Evolutionary conservation across 2,888 invertebrate species (phyloP).

Genomic region (Drosophila greeni): DNA sequence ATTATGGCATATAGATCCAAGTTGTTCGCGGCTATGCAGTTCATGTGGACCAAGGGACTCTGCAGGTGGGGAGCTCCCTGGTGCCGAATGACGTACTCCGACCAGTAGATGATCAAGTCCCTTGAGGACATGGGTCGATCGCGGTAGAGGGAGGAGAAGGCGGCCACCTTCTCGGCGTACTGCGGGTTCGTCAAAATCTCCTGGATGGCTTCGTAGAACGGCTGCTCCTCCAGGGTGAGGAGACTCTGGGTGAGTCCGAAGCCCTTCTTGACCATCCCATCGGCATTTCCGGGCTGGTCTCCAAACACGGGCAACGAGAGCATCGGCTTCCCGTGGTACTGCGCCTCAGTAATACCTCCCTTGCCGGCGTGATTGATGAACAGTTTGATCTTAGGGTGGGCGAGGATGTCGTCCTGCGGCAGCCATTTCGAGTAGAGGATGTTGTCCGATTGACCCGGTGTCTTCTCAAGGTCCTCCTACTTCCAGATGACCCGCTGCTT

Average conservation of each 20-base stretch:
- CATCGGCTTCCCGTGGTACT: slow-evolving; percentile 82
- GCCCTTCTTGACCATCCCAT: slow-evolving; percentile 54
- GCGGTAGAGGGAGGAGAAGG: slow-evolving; percentile 79
- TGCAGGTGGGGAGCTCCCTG: slow-evolving; percentile 80
- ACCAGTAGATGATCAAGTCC: slow-evolving; percentile 81
- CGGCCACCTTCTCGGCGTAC: slow-evolving; percentile 73
- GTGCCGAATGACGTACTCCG: slow-evolving; percentile 81
- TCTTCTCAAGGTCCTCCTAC: slow-evolving; percentile 81
- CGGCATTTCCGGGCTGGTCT: slow-evolving; percentile 72
- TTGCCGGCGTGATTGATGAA: slow-evolving; percentile 85
- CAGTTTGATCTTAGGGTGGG: slow-evolving; percentile 81
- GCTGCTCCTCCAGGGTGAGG: slow-evolving; percentile 54
- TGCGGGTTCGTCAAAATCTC: slow-evolving; percentile 65
- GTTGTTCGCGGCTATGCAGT: slow-evolving; percentile 79
- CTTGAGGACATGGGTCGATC: slow-evolving; percentile 80
- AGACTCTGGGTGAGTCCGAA: slow-evolving; percentile 65
- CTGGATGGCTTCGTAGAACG: slow-evolving; percentile 44
- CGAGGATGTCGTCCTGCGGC: slow-evolving; percentile 84
- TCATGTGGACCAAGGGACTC: slow-evolving; percentile 80
- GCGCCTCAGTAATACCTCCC: slow-evolving; percentile 83
- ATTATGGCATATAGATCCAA: slow-evolving; percentile 74
- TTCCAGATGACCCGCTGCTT: slow-evolving; percentile 85
- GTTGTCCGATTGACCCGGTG: slow-evolving; percentile 78
- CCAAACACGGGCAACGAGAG: slow-evolving; percentile 74
- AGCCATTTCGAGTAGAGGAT: slow-evolving; percentile 82